Evolutionary conservation across 2,113 vertebrate species (phyloP).

Genomic region (Psammodynastes pulverulentus): DNA sequence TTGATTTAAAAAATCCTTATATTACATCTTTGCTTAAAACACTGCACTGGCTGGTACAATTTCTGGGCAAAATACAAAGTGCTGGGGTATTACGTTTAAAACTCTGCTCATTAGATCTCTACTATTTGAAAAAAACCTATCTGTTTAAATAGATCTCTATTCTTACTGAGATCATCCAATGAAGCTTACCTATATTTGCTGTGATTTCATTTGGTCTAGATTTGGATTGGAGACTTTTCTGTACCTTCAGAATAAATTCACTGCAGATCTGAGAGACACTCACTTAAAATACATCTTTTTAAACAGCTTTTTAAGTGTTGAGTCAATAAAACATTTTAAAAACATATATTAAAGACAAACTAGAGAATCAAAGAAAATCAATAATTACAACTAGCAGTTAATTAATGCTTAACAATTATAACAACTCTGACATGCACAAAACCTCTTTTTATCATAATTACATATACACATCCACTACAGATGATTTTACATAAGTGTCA

Average conservation of each 20-base stretch:
- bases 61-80: background rate
- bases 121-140: background rate
- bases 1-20: background rate
- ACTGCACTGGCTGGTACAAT: background rate
- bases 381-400: background rate
- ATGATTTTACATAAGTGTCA: background rate
- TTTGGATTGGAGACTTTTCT: background rate
- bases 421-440: background rate
- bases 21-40: background rate
- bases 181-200: background rate
- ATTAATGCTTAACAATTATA: background rate
- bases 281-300: background rate
- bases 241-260: background rate
- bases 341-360: background rate
- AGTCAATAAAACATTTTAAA: background rate
- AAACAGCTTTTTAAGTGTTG: background rate
- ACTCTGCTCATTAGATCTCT: background rate
- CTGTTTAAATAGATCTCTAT: background rate
- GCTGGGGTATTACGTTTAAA: background rate
- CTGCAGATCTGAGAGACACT: background rate
- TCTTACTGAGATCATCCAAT: background rate
- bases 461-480: background rate
- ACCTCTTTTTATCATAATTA: background rate
- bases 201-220: background rate
- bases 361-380: background rate